Percentiles rank a stretch among this genome's conserved stretches.
These are phyloP conservation scores for Mya arenaria DNA, from an alignment of 1,140 invertebrate genomes.

Conservation along the genomic window DNA sequence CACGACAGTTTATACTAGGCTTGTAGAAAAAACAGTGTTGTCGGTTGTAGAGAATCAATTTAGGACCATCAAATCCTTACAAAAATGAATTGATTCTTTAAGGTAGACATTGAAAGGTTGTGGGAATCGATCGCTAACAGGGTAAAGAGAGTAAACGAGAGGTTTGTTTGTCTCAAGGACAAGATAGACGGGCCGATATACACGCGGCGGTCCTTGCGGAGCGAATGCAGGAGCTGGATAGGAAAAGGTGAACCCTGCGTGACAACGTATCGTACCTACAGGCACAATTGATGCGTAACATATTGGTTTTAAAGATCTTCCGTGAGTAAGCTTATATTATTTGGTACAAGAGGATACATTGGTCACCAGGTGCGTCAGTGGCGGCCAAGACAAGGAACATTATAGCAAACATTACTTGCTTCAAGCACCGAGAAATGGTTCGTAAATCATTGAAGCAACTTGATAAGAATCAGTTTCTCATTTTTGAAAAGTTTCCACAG, in stretches of 20 bases:
- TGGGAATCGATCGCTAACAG: too few species aligned
- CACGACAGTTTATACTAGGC: too few species aligned
- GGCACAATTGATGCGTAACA: background rate
- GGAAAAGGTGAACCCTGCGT: background rate
- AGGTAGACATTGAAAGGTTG: too few species aligned
- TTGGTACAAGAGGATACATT: background rate
- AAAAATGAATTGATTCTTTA: too few species aligned
- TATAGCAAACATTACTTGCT: background rate
- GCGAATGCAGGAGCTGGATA: background rate
- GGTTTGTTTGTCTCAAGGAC: too few species aligned
- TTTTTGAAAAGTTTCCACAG: background rate
- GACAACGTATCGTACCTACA: slow-evolving; percentile 11
- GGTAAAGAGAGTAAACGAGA: too few species aligned
- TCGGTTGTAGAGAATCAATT: too few species aligned
- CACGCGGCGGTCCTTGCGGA: background rate
- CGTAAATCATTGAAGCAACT: background rate
- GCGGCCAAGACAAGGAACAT: background rate
- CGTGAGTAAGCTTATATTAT: background rate
- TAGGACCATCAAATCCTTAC: too few species aligned
- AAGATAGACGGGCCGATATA: background rate
- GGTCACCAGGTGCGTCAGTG: background rate
- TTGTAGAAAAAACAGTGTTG: too few species aligned
- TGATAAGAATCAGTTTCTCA: background rate
- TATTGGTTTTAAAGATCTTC: background rate
- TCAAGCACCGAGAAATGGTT: background rate